These are phyloP conservation scores for Redunca redunca DNA, from an alignment of 2,113 vertebrate genomes.

Conservation along the genomic window DNA sequence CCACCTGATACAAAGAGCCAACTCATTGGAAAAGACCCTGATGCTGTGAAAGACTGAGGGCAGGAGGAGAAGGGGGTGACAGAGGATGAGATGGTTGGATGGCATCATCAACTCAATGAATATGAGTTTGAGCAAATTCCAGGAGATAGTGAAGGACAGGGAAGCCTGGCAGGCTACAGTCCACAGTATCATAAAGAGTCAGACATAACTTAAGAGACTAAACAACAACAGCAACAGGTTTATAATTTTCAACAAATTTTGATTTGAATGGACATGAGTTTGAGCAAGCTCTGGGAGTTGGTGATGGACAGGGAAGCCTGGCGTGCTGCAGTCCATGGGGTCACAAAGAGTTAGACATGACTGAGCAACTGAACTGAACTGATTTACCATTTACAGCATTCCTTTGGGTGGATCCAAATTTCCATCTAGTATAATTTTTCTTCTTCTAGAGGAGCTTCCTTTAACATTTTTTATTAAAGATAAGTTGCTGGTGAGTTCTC, in stretches of 20 bases:
- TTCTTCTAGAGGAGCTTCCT: slow-evolving; percentile 28
- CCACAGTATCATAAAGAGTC: background rate
- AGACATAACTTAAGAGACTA: background rate
- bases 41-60: background rate
- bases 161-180: background rate
- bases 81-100: background rate
- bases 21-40: background rate
- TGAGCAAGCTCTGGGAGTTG: background rate
- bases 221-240: background rate
- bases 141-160: background rate
- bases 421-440: background rate
- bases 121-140: background rate
- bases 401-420: slow-evolving; percentile 26
- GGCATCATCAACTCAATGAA: background rate
- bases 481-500: background rate
- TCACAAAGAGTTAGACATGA: background rate
- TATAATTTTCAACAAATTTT: background rate
- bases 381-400: background rate
- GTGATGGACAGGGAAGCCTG: background rate
- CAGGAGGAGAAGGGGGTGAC: background rate
- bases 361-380: background rate
- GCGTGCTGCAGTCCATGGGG: background rate
- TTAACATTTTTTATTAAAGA: slow-evolving; percentile 47
- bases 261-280: background rate
- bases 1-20: background rate